A percentile compares a stretch with the other conserved stretches of the same genome.
phyloP scores from a whole-genome alignment of 92 coral and sea anemone genomes.

The Metridium senile region DNA sequence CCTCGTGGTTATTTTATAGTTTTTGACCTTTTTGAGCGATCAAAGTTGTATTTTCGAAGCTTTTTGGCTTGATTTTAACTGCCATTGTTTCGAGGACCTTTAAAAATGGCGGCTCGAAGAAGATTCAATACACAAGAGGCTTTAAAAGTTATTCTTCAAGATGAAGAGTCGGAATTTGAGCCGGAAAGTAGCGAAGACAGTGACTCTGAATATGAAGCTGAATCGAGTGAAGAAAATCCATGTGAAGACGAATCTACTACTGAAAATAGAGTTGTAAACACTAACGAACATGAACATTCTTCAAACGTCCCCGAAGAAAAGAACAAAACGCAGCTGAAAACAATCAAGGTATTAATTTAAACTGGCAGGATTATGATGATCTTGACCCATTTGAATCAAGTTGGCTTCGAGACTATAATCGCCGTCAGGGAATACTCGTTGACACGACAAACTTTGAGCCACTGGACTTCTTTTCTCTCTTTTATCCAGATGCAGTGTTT shows the following conservation, averaged over 20 bases:
- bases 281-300: conserved; percentile 4
- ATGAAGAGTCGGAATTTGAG: conserved; percentile 51
- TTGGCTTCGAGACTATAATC: conserved; percentile 15
- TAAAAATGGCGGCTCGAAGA: conserved; percentile 54
- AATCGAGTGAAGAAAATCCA: conserved; percentile 25
- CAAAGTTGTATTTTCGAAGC: not conserved
- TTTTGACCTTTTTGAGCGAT: not conserved
- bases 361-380: conserved; percentile 11
- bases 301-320: conserved; percentile 7
- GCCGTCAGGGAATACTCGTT: conserved; percentile 22
- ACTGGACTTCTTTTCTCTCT: conserved; percentile 44
- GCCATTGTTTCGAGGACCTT: conserved; percentile 17
- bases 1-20: conserved; percentile 1
- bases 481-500: conserved; percentile 57
- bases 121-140: conserved; percentile 34
- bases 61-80: conserved; percentile 11
- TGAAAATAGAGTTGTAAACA: conserved; percentile 1
- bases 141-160: conserved; percentile 42
- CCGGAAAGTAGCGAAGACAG: conserved; percentile 13
- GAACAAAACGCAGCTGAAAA: conserved; percentile 8
- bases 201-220: conserved; percentile 10
- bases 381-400: conserved; percentile 9
- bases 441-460: conserved; percentile 20
- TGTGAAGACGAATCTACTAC: conserved; percentile 7
- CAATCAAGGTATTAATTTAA: not conserved